Evolutionary conservation across 1,140 invertebrate genomes (phyloP).

Genomic region (Protaetia brevitarsis): DNA sequence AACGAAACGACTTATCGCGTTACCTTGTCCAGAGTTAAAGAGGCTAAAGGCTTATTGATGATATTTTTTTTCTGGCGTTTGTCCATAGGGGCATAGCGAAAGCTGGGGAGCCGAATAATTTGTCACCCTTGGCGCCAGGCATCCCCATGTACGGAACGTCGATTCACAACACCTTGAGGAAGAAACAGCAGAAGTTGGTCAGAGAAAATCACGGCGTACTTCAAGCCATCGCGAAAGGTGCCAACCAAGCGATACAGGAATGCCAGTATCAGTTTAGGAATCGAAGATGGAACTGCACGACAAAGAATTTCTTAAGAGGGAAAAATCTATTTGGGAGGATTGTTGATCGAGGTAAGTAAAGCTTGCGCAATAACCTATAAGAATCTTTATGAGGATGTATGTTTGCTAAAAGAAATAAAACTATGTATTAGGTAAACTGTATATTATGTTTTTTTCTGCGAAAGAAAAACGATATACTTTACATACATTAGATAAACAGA

Average conservation of each 20-base stretch:
- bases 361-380: too few relatives aligned
- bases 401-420: too few relatives aligned
- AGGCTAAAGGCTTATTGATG: not conserved
- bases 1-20: not conserved
- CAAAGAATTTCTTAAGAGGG: constrained; percentile 78
- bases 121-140: constrained; percentile 73
- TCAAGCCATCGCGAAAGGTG: constrained; percentile 78
- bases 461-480: too few relatives aligned
- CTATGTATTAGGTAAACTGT: too few relatives aligned
- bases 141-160: constrained; percentile 74
- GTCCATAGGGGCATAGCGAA: constrained; percentile 83
- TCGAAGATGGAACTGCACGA: constrained; percentile 95
- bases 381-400: not conserved
- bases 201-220: constrained; percentile 86
- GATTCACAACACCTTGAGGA: constrained; percentile 70
- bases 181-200: constrained; percentile 79
- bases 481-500: too few relatives aligned
- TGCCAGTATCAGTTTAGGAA: constrained; percentile 95
- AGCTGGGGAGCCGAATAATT: constrained; percentile 84
- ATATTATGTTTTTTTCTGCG: too few relatives aligned
- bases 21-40: not conserved
- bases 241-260: constrained; percentile 85
- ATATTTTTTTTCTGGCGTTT: constrained; percentile 18
- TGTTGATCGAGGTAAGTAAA: constrained; percentile 79
- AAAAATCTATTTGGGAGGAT: constrained; percentile 92